Evolutionary conservation across 2,888 invertebrate genomes (phyloP).

Genomic region (Gari tellinella): DNA sequence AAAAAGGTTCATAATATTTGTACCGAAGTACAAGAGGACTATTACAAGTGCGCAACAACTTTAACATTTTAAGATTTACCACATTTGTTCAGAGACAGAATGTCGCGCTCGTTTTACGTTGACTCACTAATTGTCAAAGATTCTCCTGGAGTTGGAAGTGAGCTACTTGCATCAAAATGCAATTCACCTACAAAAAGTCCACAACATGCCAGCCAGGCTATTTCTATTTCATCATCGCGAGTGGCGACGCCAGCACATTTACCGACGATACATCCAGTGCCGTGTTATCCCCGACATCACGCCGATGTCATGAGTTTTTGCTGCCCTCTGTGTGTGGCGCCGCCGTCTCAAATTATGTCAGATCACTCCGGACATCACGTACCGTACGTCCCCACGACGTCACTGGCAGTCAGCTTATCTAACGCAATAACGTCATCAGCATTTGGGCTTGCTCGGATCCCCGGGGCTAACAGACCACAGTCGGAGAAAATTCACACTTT

Average conservation of each 20-base stretch:
- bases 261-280: constrained; percentile 56
- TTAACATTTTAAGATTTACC: too few species aligned
- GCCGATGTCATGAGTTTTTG: constrained; percentile 75
- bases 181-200: constrained; percentile 31
- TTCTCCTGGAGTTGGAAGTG: constrained; percentile 25
- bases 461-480: neutral
- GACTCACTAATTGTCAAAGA: constrained; percentile 82
- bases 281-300: constrained; percentile 76
- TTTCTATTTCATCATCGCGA: constrained; percentile 36
- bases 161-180: constrained; percentile 28
- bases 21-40: neutral
- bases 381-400: constrained; percentile 41
- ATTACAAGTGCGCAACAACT: neutral
- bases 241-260: constrained; percentile 47
- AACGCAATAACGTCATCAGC: constrained; percentile 42
- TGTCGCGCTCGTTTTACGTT: constrained; percentile 84
- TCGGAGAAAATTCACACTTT: neutral
- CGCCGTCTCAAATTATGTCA: constrained; percentile 53
- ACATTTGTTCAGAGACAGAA: too few species aligned
- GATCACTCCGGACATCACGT: constrained; percentile 44
- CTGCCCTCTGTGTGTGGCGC: constrained; percentile 77
- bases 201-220: constrained; percentile 38
- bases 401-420: constrained; percentile 42
- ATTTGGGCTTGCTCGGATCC: constrained; percentile 32
- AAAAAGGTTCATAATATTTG: neutral